Evolutionary conservation across 2,888 invertebrate species (phyloP), one percentile per base, ranked within the genome.

Genomic region (Hedychridium roseum): DNA sequence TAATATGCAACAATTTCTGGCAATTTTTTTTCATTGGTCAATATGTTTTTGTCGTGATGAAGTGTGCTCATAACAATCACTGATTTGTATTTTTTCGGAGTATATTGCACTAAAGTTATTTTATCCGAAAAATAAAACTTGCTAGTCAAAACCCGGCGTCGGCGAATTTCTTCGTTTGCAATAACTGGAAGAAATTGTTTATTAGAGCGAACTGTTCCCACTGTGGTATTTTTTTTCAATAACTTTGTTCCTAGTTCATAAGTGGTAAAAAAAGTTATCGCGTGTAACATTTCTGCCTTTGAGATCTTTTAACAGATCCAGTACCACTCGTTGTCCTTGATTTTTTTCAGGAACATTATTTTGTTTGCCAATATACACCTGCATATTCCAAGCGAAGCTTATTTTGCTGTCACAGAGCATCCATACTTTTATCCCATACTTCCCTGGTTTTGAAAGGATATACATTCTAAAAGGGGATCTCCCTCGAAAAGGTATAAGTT

Each of bases 1-100:
- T 30, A 30, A 30, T 9, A 30, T 30, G 5, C 30, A n/a, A 30
- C 11, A n/a, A 30, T 30, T 11, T 30, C 30, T 11, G 30, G 30
- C 11, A 9, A 9, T 30, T 30, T 30, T 11, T 30, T 30, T 4
- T 6, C 11, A 30, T 30, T 11, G 4, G 5, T 11, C 5, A 5
- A n/a, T 30, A 30, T 30, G 6, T 5, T 11, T 30, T 6, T 11
- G 4, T 30, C 30, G 4, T 6, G 11, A 30, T 30, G 30, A 5
- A 30, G 5, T 6, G 30, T 30, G 4, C 7, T 9, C 30, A 30
- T 4, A 4, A 30, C 4, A 11, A 30, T 30, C 30, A 30, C 30
- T n/a, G 30, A 4, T 11, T 30, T 30, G 11, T n/a, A n/a, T 30
- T 6, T 30, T 30, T 30, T 11, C 7, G 30, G 30, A 30, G 9